Conservation (phyloP, 1,140 invertebrate species). For the Cyclargus thomasi region DNA sequence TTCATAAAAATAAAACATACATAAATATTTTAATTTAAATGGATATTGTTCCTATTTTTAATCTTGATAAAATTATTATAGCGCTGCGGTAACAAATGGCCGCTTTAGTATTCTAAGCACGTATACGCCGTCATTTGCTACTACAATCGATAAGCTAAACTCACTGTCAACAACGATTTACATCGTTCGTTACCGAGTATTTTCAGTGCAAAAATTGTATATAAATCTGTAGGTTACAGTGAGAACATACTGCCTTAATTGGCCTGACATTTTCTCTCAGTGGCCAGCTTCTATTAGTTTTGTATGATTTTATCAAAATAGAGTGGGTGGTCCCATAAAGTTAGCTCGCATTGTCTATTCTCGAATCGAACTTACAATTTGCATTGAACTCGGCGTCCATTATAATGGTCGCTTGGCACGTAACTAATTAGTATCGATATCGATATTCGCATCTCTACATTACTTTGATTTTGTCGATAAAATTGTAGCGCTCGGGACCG, state of each 20-base stretch:
- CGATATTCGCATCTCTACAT: slow-evolving; percentile 61
- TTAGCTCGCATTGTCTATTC: slow-evolving; percentile 67
- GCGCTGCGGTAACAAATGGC: neutral
- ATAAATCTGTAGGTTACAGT: neutral
- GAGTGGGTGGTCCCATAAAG: slow-evolving; percentile 67
- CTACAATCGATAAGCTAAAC: slow-evolving; percentile 8
- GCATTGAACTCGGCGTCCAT: slow-evolving; percentile 68
- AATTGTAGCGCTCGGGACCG: slow-evolving; percentile 9
- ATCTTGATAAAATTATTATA: neutral
- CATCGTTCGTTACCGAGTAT: neutral
- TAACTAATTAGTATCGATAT: slow-evolving; percentile 67
- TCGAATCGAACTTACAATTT: slow-evolving; percentile 70
- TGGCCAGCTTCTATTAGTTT: neutral
- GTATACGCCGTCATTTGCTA: slow-evolving; percentile 4
- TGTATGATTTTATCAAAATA: slow-evolving; percentile 29
- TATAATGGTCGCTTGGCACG: slow-evolving; percentile 46
- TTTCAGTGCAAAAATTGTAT: neutral
- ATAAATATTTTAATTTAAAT: neutral
- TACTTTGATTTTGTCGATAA: slow-evolving; percentile 33
- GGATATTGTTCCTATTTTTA: neutral
- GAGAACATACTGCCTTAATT: slow-evolving; percentile 1
- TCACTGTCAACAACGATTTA: slow-evolving; percentile 12
- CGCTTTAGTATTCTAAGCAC: slow-evolving; percentile 1
- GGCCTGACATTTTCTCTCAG: neutral
- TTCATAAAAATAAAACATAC: neutral